These are phyloP conservation scores for Andinoacara biseriatus DNA, from an alignment of 2,113 vertebrate genomes.

Conservation along the genomic window DNA sequence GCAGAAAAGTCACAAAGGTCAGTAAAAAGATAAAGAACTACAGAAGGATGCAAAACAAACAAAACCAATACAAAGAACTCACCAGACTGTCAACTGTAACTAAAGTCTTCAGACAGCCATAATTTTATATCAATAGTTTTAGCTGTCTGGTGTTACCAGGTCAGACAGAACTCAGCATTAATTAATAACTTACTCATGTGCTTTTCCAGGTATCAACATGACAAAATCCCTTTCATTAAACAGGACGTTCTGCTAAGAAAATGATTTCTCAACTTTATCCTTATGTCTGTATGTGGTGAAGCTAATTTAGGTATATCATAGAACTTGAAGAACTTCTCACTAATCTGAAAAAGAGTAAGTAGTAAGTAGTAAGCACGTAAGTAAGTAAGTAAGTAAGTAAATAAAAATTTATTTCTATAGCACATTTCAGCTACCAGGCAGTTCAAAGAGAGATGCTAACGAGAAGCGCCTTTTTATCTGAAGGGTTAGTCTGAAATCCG, in stretches of 20 bases:
- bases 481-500: background rate
- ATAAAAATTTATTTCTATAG: too few species aligned
- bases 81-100: background rate
- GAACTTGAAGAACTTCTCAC: background rate
- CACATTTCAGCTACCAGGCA: too few species aligned
- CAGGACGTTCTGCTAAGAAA: fast-evolving
- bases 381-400: too few species aligned
- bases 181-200: too few species aligned
- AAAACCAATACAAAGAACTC: background rate
- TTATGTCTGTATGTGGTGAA: background rate
- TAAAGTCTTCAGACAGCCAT: background rate
- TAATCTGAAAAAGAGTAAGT: background rate
- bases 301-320: background rate
- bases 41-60: background rate
- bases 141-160: background rate
- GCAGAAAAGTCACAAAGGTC: background rate
- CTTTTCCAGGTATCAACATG: too few species aligned
- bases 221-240: background rate
- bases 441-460: background rate
- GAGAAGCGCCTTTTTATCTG: background rate
- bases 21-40: background rate
- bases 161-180: background rate
- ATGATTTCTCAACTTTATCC: background rate
- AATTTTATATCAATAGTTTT: background rate
- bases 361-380: too few species aligned